Evolutionary conservation across 2,888 invertebrate genomes (phyloP), one percentile per base, ranked within the genome.

Genomic region (Polyploca ridens): DNA sequence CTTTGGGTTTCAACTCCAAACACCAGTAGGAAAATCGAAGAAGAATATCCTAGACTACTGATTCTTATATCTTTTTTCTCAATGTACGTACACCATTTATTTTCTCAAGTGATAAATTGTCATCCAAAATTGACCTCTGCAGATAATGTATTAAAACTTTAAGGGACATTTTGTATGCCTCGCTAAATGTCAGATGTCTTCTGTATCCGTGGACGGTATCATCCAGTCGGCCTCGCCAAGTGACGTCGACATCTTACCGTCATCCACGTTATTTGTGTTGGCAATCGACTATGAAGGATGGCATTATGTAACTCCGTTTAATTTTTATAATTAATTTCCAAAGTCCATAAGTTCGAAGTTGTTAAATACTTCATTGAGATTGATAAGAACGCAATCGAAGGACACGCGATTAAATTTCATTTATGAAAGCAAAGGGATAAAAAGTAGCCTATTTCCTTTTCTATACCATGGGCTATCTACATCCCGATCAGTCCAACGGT

Each of bases 191-290:
- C 54, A 54, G 54, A 54, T 54, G 19, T 16, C n/a, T 7, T 49
- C 10, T 54, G 54, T 54, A 19, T 54, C 58, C 33, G 66, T 63
- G 65, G 58, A 58, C 61, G 62, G 66, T 65, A 65, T 64, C 64
- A 59, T 61, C 63, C 65, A 65, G 71, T 68, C 67, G 73, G 69
- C 77, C 74, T 78, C 68, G 73, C 54, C n/a, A 35, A 41, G 62
- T 72, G 74, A 73, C 77, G 74, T 71, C 63, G 69, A 64, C 68
- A 41, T 41, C 41, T 66, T 54, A 54, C 7, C 54, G 19, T 54
- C 54, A 66, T 66, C 62, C 65, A 66, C 65, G 75, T 75, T 35
- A 74, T 75, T 77, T 77, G 72, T 72, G 69, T 76, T 74, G 66
- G 72, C 71, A 68, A 67, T 73, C 65, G 63, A 69, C 69, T 70